These are phyloP conservation scores for Colius striatus DNA, from an alignment of 2,113 vertebrate species.

Conservation along the genomic window DNA sequence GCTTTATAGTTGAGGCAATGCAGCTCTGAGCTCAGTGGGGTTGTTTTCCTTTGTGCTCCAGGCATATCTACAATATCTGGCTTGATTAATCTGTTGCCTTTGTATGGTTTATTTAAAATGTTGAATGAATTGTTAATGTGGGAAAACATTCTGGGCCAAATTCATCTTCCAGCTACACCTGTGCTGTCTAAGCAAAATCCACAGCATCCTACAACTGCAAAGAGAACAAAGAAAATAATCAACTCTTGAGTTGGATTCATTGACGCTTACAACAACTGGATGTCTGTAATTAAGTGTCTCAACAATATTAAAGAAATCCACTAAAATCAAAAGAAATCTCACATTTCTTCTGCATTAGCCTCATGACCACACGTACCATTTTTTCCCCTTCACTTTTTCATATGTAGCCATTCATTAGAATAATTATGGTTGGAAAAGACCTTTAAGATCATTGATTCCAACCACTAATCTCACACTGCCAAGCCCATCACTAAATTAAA, in stretches of 20 bases:
- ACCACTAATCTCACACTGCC: no score
- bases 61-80: constrained; percentile 38
- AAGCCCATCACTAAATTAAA: no score
- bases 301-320: background rate
- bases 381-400: background rate
- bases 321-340: background rate
- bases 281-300: background rate
- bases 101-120: constrained; percentile 56
- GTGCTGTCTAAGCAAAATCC: constrained; percentile 43
- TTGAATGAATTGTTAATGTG: constrained; percentile 60
- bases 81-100: constrained; percentile 66
- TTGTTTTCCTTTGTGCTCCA: constrained; percentile 27
- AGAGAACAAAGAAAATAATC: background rate
- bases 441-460: no score
- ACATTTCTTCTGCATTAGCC: background rate
- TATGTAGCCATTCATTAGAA: background rate
- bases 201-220: background rate
- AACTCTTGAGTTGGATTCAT: background rate
- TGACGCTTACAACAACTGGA: background rate
- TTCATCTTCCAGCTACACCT: constrained; percentile 56
- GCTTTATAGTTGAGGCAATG: constrained; percentile 27
- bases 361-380: background rate
- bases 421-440: no score
- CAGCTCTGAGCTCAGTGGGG: constrained; percentile 20
- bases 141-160: constrained; percentile 21